A percentile compares a stretch with the other conserved stretches of the same genome.
Conservation (phyloP, 1,140 invertebrate genomes). For the Sarcophaga bullata region DNA sequence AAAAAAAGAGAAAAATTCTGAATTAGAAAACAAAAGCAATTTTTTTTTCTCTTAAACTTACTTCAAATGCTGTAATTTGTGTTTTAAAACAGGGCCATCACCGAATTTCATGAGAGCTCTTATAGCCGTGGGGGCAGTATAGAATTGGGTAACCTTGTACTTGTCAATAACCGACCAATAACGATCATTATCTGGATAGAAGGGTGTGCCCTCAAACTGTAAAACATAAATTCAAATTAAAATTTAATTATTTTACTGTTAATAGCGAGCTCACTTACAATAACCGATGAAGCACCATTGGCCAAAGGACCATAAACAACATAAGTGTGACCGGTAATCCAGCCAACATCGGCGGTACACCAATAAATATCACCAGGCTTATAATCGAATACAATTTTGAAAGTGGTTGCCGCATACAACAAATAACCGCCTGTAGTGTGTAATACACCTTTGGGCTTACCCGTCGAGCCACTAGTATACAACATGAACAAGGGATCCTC, state of each 20-base stretch:
- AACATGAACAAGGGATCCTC: slow-evolving; percentile 98
- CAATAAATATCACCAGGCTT: slow-evolving; percentile 91
- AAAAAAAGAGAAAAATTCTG: neutral
- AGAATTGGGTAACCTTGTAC: slow-evolving; percentile 96
- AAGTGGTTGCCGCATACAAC: slow-evolving; percentile 88
- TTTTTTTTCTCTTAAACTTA: slow-evolving; percentile 51
- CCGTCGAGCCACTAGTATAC: slow-evolving; percentile 97
- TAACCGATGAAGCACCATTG: slow-evolving; percentile 91
- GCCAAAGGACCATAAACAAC: slow-evolving; percentile 94
- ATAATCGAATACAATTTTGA: slow-evolving; percentile 96
- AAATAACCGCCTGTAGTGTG: slow-evolving; percentile 95
- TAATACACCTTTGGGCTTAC: slow-evolving; percentile 96
- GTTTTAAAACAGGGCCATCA: slow-evolving; percentile 78
- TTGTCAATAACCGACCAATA: slow-evolving; percentile 95
- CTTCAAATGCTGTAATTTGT: slow-evolving; percentile 68
- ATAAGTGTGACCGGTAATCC: slow-evolving; percentile 98
- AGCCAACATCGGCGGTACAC: slow-evolving; percentile 99
- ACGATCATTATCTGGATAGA: slow-evolving; percentile 87
- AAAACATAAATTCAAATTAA: slow-evolving; percentile 50
- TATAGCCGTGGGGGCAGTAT: slow-evolving; percentile 98
- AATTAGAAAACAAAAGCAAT: neutral
- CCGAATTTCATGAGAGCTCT: slow-evolving; percentile 95
- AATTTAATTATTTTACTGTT: slow-evolving; percentile 37
- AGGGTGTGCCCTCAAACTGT: slow-evolving; percentile 96
- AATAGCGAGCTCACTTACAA: slow-evolving; percentile 71